phyloP scores from a whole-genome alignment of 2,113 vertebrate genomes.

The Typhlomys cinereus region DNA sequence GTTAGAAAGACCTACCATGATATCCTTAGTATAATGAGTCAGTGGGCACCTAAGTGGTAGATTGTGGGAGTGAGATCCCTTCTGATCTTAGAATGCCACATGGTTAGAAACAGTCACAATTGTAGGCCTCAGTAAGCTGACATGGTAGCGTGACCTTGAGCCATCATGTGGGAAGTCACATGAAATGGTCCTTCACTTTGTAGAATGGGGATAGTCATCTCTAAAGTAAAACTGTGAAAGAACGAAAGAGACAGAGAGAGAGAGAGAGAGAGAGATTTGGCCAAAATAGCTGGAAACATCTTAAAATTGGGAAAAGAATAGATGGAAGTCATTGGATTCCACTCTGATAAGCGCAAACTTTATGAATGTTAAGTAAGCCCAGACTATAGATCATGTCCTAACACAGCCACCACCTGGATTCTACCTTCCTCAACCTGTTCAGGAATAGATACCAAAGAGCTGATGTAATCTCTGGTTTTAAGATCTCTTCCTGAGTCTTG shows the following conservation, averaged over 20 bases:
- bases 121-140: neutral
- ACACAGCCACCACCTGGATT: neutral
- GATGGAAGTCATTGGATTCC: neutral
- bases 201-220: neutral
- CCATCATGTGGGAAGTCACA: neutral
- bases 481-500: constrained; percentile 61
- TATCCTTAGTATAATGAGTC: neutral
- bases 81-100: neutral
- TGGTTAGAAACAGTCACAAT: neutral
- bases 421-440: neutral
- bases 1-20: neutral
- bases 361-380: neutral
- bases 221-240: constrained; percentile 13
- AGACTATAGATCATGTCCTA: neutral
- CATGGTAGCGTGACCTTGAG: neutral
- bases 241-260: too few species aligned
- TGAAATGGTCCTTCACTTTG: constrained; percentile 2
- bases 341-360: neutral
- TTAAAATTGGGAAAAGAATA: neutral
- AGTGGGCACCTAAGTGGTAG: neutral
- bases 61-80: neutral
- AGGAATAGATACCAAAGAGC: neutral
- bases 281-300: neutral
- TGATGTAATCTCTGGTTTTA: constrained; percentile 25
- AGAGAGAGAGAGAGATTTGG: neutral